phyloP scores from a whole-genome alignment of 2,113 vertebrate species.

The Neopipo cinnamomea region DNA sequence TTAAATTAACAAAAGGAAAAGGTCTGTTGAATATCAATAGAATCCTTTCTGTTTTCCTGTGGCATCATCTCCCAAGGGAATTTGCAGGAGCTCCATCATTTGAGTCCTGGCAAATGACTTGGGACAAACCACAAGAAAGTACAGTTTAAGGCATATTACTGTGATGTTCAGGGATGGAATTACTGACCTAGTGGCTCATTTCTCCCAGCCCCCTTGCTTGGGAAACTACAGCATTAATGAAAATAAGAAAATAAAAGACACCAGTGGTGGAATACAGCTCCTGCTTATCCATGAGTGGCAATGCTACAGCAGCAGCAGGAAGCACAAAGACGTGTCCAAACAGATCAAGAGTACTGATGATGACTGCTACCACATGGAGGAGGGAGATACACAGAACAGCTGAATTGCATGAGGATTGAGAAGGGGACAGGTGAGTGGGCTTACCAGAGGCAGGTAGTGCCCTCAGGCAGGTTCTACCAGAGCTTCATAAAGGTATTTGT shows the following conservation, averaged over 20 bases:
- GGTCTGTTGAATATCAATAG: constrained; percentile 24
- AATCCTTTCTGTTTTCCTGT: constrained; percentile 37
- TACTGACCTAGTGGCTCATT: not conserved
- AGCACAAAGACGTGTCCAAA: not conserved
- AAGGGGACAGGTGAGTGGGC: not conserved
- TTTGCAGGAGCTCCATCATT: not conserved
- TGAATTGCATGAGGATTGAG: not conserved
- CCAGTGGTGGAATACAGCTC: accelerated
- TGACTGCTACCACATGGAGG: not conserved
- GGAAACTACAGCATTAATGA: not conserved
- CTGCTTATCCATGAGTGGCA: not conserved
- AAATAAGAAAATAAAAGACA: not conserved
- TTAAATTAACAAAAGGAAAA: constrained; percentile 51
- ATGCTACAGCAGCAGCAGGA: not conserved
- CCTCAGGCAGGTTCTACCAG: not conserved
- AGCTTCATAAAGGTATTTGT: not conserved
- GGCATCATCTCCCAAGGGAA: constrained; percentile 13
- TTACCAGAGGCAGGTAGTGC: not conserved
- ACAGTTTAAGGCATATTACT: not conserved
- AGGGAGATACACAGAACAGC: not conserved
- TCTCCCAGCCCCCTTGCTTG: not conserved
- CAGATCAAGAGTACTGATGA: not conserved
- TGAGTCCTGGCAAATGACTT: not conserved
- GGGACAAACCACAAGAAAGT: constrained; percentile 12
- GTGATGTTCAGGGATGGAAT: not conserved